A percentile compares a stretch with the other conserved stretches of the same genome.
These are phyloP conservation scores for Pseudonaja textilis DNA, from an alignment of 2,113 vertebrate species.

Conservation along the genomic window DNA sequence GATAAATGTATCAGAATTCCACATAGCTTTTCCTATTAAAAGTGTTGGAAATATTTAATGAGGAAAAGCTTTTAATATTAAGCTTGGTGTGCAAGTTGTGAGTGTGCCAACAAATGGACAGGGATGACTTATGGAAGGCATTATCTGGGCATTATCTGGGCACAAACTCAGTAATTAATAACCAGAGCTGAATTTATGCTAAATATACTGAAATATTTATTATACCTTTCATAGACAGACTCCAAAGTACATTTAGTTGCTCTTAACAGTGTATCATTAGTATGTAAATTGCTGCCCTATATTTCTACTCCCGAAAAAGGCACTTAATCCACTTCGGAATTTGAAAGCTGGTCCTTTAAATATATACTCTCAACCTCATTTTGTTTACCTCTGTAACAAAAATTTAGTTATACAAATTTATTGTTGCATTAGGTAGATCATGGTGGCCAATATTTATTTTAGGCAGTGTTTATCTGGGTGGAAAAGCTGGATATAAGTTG, in stretches of 20 bases:
- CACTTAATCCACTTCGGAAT: not conserved
- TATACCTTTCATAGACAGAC: not conserved
- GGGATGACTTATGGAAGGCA: not conserved
- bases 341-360: not conserved
- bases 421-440: not conserved
- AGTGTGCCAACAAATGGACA: not conserved
- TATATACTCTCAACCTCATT: not conserved
- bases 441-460: not conserved
- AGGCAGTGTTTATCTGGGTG: not conserved
- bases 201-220: not conserved
- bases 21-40: not conserved
- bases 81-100: not conserved
- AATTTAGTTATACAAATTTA: not conserved
- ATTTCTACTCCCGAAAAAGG: not conserved
- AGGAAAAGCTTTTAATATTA: slow-evolving; percentile 1
- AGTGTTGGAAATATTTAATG: not conserved
- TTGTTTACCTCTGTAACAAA: not conserved
- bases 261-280: not conserved
- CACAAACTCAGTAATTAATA: not conserved
- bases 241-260: not conserved
- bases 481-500: not conserved
- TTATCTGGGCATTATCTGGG: not conserved
- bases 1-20: not conserved
- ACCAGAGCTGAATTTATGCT: not conserved
- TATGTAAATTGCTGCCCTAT: not conserved